Conservation (phyloP, 2,797 vertebrate species). For the Anniella stebbinsi region DNA sequence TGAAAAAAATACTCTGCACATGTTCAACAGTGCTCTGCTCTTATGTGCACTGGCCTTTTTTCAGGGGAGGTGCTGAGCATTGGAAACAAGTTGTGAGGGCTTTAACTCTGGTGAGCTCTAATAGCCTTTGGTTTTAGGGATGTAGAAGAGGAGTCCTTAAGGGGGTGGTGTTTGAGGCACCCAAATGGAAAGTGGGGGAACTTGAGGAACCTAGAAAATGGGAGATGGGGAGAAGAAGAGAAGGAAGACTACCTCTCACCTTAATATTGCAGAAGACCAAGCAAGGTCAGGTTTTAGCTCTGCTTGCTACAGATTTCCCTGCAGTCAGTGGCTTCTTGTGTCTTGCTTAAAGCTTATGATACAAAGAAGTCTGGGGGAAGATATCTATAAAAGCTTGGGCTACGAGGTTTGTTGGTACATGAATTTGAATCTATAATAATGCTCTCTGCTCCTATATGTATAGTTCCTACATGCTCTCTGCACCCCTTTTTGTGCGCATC, state of each 20-base stretch:
- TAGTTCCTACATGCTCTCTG: background rate
- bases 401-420: background rate
- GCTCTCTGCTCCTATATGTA: no score
- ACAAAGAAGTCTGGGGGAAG: background rate
- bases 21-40: background rate
- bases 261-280: background rate
- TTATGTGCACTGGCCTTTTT: background rate
- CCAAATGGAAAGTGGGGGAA: background rate
- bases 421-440: background rate
- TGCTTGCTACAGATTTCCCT: background rate
- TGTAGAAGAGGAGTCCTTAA: background rate
- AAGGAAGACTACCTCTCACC: background rate
- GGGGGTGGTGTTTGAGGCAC: background rate
- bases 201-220: background rate
- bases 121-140: background rate
- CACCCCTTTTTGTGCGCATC: background rate
- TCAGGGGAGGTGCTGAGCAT: background rate
- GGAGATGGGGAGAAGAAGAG: background rate
- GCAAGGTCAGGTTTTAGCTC: background rate
- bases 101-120: rapidly evolving
- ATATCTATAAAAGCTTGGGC: background rate
- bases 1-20: background rate
- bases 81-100: background rate
- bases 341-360: background rate
- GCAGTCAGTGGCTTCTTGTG: background rate